Base-by-base conservation (phyloP, 2,113 vertebrate genomes). In the Chaenogobius annularis region DNA sequence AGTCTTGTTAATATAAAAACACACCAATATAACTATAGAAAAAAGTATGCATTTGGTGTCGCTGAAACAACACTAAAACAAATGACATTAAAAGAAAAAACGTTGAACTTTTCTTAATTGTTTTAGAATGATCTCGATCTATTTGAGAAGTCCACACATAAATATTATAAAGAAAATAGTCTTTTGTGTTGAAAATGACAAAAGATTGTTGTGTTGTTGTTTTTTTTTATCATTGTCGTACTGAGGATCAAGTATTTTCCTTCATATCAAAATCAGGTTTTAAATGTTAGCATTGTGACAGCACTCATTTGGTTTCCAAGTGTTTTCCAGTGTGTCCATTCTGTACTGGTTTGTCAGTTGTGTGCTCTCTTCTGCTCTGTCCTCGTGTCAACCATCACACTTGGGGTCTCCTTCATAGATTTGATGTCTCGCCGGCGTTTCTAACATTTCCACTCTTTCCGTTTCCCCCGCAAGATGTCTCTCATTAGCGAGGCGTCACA, bases 401-500 rank as follows among this genome's bases (percentile, higher is more conserved):
- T 26, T 52, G 52, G 69, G 61, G 62, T 58, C 26, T 70, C 54
- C 35, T 74, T n/a, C 66, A 68, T 74, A 73, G 69, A 81, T 48
- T 1, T 66, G 69, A 70, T 68, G 65, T 22, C 7, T 31, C 48
- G 48, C 70, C 74, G 48, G 69, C 40, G 67, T 66, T 71, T 70
- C 61, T 74, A 67, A 3, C 0, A 15, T 61, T 56, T 56, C 54
- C 1, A 77, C 67, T 70, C 48, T 31, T 31, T 31, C 7, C 64
- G 44, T 66, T 75, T 50, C 26, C 35, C 61, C 26, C 47, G n/a
- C 22, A 68, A 80, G 62, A 81, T 73, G 70, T 69, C 72, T 83
- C 79, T 91, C 87, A 86, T 90, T 84, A 87, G 79, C 1, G 65
- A 83, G 72, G 74, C 31, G 1, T 78, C 83, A 69, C 73, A 68